Percentiles rank a stretch among this genome's conserved stretches.
Evolutionary conservation across 2,113 vertebrate genomes (phyloP).

Genomic region (Bostrychus sinensis): DNA sequence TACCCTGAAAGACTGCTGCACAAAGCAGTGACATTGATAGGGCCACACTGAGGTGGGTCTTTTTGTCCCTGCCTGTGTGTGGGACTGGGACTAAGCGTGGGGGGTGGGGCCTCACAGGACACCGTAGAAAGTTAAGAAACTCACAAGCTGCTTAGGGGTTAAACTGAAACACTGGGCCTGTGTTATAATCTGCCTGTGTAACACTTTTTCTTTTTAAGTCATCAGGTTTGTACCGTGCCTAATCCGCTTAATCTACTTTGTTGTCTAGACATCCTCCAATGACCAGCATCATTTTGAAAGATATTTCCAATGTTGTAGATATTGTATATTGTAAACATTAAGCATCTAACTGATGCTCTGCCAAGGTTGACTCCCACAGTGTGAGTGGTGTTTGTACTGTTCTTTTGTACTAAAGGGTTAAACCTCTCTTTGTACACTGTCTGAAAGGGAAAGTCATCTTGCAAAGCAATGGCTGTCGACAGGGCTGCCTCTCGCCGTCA

Average conservation of each 20-base stretch:
- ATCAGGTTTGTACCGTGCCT: slow-evolving; percentile 45
- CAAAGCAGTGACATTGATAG: slow-evolving; percentile 82
- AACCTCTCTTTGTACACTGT: slow-evolving; percentile 70
- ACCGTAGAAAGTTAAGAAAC: slow-evolving; percentile 58
- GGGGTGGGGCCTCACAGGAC: slow-evolving; percentile 65
- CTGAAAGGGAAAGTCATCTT: slow-evolving; percentile 76
- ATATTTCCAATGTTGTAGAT: slow-evolving; percentile 27
- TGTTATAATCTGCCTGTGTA: slow-evolving; percentile 31
- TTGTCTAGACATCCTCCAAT: slow-evolving; percentile 42
- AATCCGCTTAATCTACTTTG: slow-evolving; percentile 51
- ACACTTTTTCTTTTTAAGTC: slow-evolving; percentile 51
- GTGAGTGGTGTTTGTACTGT: slow-evolving; percentile 63
- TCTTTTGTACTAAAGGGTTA: slow-evolving; percentile 67
- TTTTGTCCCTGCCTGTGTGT: slow-evolving; percentile 78
- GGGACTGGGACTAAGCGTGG: slow-evolving; percentile 62
- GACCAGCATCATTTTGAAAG: slow-evolving; percentile 1
- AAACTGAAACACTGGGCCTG: slow-evolving; percentile 53
- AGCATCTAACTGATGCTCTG: slow-evolving; percentile 47
- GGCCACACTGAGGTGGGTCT: slow-evolving; percentile 75
- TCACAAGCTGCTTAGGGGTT: slow-evolving; percentile 49
- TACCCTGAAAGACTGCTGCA: slow-evolving; percentile 77
- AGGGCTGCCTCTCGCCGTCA: slow-evolving; percentile 62
- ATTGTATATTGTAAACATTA: slow-evolving; percentile 32
- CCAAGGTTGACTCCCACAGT: slow-evolving; percentile 54
- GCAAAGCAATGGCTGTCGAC: slow-evolving; percentile 72